phyloP scores from a whole-genome alignment of 37 sponge, comb jelly and placozoan genomes.

The Agelas oroides region DNA sequence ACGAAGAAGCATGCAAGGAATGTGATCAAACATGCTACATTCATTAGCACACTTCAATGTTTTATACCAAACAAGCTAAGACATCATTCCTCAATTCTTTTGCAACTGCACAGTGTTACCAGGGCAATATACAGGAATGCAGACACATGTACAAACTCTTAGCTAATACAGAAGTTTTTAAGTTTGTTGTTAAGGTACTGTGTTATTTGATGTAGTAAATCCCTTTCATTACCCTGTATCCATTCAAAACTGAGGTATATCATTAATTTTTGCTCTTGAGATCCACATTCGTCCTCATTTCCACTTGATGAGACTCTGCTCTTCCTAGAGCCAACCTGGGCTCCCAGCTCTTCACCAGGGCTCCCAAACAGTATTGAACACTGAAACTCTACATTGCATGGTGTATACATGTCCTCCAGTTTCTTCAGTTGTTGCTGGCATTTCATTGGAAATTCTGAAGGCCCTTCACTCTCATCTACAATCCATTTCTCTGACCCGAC shows the following conservation, averaged over 20 bases:
- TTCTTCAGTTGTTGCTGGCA: neutral
- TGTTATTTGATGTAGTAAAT: conserved; percentile 67
- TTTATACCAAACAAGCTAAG: too few relatives aligned
- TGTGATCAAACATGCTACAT: neutral
- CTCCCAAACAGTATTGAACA: neutral
- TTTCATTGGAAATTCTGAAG: too few relatives aligned
- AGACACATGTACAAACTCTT: too few relatives aligned
- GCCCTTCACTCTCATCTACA: too few relatives aligned
- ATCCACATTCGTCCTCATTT: neutral
- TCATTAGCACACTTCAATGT: too few relatives aligned
- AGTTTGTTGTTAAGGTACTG: conserved; percentile 66
- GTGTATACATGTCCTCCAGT: conserved; percentile 35
- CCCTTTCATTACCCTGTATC: conserved; percentile 50
- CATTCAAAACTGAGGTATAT: conserved; percentile 30
- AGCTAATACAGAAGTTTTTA: neutral
- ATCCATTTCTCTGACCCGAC: too few relatives aligned
- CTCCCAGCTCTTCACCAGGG: neutral
- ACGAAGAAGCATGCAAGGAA: neutral
- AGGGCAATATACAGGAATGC: too few relatives aligned
- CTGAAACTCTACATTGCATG: conserved; percentile 53
- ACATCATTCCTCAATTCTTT: neutral
- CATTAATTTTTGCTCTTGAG: too few relatives aligned
- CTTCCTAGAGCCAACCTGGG: neutral
- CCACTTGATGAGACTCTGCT: neutral
- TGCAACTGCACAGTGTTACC: too few relatives aligned